A percentile compares a stretch with the other conserved stretches of the same genome.
phyloP scores from a whole-genome alignment of 2,888 invertebrate genomes.

The Petrolisthes manimaculis region DNA sequence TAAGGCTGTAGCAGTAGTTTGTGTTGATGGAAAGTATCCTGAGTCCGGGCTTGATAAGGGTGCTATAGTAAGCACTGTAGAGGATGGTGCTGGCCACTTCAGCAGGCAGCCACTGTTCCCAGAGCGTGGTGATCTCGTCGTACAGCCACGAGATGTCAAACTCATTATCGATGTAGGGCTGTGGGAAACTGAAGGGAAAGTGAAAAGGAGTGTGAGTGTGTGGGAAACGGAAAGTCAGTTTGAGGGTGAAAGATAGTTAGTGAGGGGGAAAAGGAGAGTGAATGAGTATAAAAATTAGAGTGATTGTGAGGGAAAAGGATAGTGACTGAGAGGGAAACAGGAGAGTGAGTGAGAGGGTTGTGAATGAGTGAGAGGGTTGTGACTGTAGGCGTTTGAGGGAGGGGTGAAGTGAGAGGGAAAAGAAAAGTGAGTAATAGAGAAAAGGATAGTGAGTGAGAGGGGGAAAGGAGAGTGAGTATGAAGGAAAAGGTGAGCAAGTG shows the following conservation, averaged over 20 bases:
- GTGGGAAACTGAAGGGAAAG: conserved; percentile 49
- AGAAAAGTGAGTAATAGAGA: no score
- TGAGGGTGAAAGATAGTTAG: neutral
- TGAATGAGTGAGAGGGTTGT: no score
- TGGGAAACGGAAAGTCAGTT: conserved; percentile 31
- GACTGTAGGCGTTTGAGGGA: no score
- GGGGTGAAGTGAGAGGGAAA: no score
- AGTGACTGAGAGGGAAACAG: no score
- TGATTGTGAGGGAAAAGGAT: neutral
- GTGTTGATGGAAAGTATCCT: conserved; percentile 73
- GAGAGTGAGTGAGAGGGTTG: no score
- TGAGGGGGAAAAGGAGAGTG: neutral
- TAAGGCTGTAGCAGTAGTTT: conserved; percentile 72
- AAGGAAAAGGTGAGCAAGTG: no score
- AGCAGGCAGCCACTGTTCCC: conserved; percentile 62
- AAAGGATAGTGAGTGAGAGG: no score
- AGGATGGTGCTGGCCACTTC: conserved; percentile 57
- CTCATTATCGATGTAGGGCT: conserved; percentile 64
- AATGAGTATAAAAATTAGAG: neutral
- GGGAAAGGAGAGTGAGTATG: no score
- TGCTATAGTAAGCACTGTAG: conserved; percentile 67
- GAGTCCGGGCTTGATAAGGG: conserved; percentile 71
- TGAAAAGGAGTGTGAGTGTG: conserved; percentile 10
- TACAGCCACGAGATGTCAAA: conserved; percentile 65
- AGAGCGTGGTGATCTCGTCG: conserved; percentile 52